Conservation (phyloP, 1,140 invertebrate genomes). For the Ceratosolen solmsi region DNA sequence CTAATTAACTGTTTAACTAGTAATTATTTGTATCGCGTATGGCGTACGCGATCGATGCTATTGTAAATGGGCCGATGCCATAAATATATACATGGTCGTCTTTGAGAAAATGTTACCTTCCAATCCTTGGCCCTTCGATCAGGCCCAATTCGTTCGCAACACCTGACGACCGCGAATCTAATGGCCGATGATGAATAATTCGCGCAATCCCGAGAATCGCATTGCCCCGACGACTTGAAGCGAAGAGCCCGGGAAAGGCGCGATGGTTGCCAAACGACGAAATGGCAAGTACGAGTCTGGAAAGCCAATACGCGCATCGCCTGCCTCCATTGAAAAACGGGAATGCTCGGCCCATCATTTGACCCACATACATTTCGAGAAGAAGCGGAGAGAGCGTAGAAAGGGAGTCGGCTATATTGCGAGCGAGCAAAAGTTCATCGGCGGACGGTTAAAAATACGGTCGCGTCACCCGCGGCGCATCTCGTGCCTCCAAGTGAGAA, state of each 20-base stretch:
- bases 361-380: background rate
- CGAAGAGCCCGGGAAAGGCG: too few relatives aligned
- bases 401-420: background rate
- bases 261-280: background rate
- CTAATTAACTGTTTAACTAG: too few relatives aligned
- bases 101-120: too few relatives aligned
- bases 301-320: background rate
- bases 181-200: too few relatives aligned
- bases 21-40: background rate
- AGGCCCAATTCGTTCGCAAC: too few relatives aligned
- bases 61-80: too few relatives aligned
- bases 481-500: background rate
- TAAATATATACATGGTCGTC: too few relatives aligned
- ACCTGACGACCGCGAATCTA: background rate
- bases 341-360: background rate
- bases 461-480: background rate
- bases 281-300: background rate
- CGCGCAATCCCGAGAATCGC: too few relatives aligned
- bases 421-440: background rate
- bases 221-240: too few relatives aligned
- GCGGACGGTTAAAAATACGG: slow-evolving; percentile 12
- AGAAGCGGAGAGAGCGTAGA: background rate
- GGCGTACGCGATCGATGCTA: too few relatives aligned
- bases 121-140: too few relatives aligned
- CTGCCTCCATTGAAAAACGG: background rate